A percentile compares a stretch with the other conserved stretches of the same genome.
Conservation (phyloP, 2,888 invertebrate genomes). For the Caenorhabditis becei region DNA sequence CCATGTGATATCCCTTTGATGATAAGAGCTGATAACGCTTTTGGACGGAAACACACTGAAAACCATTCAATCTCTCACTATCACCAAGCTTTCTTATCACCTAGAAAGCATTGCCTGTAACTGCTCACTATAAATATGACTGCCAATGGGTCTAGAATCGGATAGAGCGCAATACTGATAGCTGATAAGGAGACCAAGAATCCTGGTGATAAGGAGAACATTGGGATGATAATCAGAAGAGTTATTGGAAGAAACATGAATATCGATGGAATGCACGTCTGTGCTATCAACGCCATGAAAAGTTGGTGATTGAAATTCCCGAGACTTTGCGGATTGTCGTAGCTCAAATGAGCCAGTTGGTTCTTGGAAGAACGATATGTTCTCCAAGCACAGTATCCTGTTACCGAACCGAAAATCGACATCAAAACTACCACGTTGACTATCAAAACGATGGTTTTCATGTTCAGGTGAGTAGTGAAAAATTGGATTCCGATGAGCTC, state of each 20-base stretch:
- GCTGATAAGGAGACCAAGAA: slow-evolving; percentile 12
- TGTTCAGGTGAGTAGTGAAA: slow-evolving; percentile 3
- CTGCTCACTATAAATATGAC: slow-evolving; percentile 23
- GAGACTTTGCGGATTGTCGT: neutral
- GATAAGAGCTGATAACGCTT: neutral
- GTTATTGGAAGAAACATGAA: slow-evolving; percentile 38
- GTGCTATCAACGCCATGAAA: slow-evolving; percentile 4
- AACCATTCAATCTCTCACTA: no score
- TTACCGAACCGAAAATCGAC: neutral
- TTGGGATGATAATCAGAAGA: slow-evolving; percentile 18
- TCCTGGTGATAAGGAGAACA: slow-evolving; percentile 15
- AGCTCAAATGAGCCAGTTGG: slow-evolving; percentile 5
- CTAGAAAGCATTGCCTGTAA: slow-evolving; percentile 3
- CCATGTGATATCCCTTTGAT: neutral
- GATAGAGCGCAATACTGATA: slow-evolving; percentile 23
- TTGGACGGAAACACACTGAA: neutral
- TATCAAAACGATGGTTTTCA: slow-evolving; percentile 6
- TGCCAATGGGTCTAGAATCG: slow-evolving; percentile 16
- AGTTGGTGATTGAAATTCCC: slow-evolving; percentile 11
- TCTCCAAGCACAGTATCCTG: slow-evolving; percentile 13
- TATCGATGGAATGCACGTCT: slow-evolving; percentile 18
- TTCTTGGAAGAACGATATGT: slow-evolving; percentile 16
- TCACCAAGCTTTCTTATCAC: no score
- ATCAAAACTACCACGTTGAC: slow-evolving; percentile 18
- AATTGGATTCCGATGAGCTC: slow-evolving; percentile 32